Conservation (phyloP, 2,113 vertebrate species). For the Melanerpes aurifrons region DNA sequence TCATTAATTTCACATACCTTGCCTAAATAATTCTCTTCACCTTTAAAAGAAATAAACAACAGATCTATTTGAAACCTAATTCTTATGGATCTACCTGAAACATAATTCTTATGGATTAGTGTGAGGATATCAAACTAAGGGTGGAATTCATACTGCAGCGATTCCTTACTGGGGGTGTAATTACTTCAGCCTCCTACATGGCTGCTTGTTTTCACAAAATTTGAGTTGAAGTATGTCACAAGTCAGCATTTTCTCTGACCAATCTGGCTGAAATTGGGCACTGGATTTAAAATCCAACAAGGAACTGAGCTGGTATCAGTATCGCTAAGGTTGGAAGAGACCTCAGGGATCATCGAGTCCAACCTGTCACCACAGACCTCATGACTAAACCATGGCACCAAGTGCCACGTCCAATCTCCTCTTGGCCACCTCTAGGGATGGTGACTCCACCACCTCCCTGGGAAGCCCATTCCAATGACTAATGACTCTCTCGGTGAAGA, state of each 20-base stretch:
- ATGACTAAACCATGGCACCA: too few relatives aligned
- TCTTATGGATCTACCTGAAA: neutral
- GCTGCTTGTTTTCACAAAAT: neutral
- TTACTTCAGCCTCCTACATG: neutral
- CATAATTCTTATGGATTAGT: neutral
- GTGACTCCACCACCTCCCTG: too few relatives aligned
- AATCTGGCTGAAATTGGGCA: neutral
- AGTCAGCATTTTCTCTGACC: neutral
- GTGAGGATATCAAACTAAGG: neutral
- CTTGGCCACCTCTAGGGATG: too few relatives aligned
- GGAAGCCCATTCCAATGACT: too few relatives aligned
- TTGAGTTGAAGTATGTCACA: neutral
- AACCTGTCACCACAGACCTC: too few relatives aligned
- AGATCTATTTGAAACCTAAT: neutral
- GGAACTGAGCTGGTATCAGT: neutral
- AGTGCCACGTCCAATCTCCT: too few relatives aligned
- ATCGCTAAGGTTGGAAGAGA: too few relatives aligned
- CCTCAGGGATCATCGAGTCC: too few relatives aligned
- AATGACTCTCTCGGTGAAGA: too few relatives aligned
- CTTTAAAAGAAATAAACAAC: neutral
- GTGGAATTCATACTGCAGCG: neutral
- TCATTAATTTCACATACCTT: neutral
- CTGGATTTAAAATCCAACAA: neutral
- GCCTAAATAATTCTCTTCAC: neutral
- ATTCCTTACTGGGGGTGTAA: neutral